phyloP scores from a whole-genome alignment of 1,140 invertebrate genomes.

The Propsilocerus akamusi region DNA sequence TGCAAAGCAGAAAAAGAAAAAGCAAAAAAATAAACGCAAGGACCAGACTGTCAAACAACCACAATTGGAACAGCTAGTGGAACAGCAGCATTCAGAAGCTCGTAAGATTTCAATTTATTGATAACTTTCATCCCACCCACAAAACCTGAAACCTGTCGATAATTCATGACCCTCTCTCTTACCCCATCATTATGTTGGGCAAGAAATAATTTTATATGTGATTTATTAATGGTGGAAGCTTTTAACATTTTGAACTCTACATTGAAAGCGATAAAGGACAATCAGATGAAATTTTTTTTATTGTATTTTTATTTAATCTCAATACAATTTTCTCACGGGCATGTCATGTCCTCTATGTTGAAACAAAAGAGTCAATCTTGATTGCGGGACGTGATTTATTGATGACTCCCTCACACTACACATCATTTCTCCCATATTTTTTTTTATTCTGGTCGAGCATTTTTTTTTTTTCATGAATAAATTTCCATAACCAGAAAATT shows the following conservation, averaged over 20 bases:
- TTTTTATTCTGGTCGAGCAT: background rate
- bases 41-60: background rate
- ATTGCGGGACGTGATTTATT: background rate
- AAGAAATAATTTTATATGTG: background rate
- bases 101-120: conserved; percentile 3
- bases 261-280: no score
- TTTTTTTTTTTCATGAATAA: background rate
- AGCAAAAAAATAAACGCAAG: background rate
- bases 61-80: background rate
- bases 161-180: background rate
- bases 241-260: no score
- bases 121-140: background rate
- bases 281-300: no score
- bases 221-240: background rate
- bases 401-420: background rate
- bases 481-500: background rate
- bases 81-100: background rate
- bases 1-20: background rate
- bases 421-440: background rate
- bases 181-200: background rate
- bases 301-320: no score
- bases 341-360: no score
- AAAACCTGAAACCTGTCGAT: background rate
- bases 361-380: no score
- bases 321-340: no score